Base-by-base conservation (phyloP, 1,140 invertebrate genomes). In the Temnothorax nylanderi region DNA sequence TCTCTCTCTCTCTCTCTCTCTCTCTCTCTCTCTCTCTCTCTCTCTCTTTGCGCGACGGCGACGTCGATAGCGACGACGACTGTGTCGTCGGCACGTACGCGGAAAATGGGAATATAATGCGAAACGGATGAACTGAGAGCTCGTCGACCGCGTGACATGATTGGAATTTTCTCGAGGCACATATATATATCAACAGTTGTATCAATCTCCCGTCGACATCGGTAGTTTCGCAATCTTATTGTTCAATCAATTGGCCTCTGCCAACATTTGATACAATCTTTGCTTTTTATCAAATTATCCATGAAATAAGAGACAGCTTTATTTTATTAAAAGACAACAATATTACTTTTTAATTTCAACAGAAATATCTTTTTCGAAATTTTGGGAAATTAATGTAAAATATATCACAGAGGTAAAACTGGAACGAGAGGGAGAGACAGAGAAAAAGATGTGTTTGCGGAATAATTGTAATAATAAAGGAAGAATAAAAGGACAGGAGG, bases 61-160 rank as follows among this genome's bases (percentile, higher is more conserved):
- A 41, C 47, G 37, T 77, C 81, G 56, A 62, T 76, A 10, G 56
- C 60, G 16, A 34, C 26, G 18, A 64, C 41, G 49, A 51, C 41
- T 86, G 75, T 64, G 62, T 62, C 62, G 37, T 54, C 62, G 76
- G 49, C 76, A 81, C 60, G 56, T 72, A 75, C 58, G 47, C 37
- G 74, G 85, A 67, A 89, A 89, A 90, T 85, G 88, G 88, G 86
- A 87, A 85, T 90, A 77, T 88, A 90, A 90, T 81, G 80, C 86
- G 89, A 21, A 90, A 87, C 64, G 74, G 41, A 87, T 78, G 86
- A 90, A 86, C 82, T 75, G 44, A 26, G 16, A 62, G 64, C 41
- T 44, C 65, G 37, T 26, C 49, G 67, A 32, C 26, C 78, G 69
- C 54, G 51, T 74, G 67, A 84, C 69, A 44, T 74, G 65, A 84